These are phyloP conservation scores for Calephelis perditalis DNA, from an alignment of 2,888 invertebrate species.

Conservation along the genomic window DNA sequence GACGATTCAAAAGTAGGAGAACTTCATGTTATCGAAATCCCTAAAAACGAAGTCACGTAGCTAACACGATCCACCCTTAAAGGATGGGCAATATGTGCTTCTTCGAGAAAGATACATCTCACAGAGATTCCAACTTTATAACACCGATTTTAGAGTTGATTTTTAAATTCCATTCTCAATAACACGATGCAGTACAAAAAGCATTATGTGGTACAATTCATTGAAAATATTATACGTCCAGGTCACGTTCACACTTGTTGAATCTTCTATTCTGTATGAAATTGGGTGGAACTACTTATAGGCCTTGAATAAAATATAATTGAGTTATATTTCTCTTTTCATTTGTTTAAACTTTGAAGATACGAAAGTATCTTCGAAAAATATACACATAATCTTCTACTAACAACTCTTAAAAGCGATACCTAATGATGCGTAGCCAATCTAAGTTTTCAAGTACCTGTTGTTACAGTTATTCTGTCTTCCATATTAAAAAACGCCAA, in stretches of 20 bases:
- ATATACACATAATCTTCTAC: no score
- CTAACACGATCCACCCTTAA: constrained; percentile 9
- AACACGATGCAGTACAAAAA: background rate
- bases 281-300: constrained; percentile 15
- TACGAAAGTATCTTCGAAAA: no score
- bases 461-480: no score
- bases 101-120: background rate
- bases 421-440: no score
- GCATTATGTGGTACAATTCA: constrained; percentile 6
- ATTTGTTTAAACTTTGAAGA: no score
- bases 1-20: no score
- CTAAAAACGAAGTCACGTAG: constrained; percentile 13
- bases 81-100: constrained; percentile 8
- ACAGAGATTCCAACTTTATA: background rate
- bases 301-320: constrained; percentile 8
- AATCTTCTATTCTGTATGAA: constrained; percentile 23
- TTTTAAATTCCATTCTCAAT: background rate
- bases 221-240: constrained; percentile 18
- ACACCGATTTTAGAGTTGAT: background rate
- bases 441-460: no score
- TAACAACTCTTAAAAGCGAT: no score
- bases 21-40: constrained; percentile 14
- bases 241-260: constrained; percentile 25
- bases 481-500: no score
- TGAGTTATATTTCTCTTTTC: background rate